Base-by-base conservation (phyloP, 2,888 invertebrate genomes). In the Eustalomyia histrio region DNA sequence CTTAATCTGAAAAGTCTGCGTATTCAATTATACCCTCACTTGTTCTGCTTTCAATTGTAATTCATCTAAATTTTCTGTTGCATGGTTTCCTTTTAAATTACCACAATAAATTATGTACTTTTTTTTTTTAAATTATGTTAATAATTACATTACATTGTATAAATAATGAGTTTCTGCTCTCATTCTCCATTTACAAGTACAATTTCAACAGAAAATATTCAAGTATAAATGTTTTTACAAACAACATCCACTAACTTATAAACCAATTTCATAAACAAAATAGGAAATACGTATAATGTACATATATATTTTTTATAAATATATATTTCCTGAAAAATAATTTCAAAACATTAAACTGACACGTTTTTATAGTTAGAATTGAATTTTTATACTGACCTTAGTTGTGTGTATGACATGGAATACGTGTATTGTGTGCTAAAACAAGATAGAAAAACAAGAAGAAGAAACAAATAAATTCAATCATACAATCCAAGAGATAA, bases 61-160 rank as follows among this genome's bases (percentile, higher is more conserved):
- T 47, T 47, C 14, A 47, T 47, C 43, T 47, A n/a, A 43, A 47
- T n/a, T n/a, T 47, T 10, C 43, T 47, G 43, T 47, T 47, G 43
- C 12, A 35, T 35, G 35, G 2, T 35, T 35, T 24, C 7, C 3
- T 29, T 29, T 29, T 29, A 29, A 29, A 29, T 29, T 29, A 29
- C 29, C 29, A 29, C 12, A 14, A 29, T 29, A 29, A 29, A 29
- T 29, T 29, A 6, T 29, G 29, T 29, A 29, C 7, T 29, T 29
- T 29, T 29, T 29, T 6, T 6, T 29, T 29, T 29, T 6, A 6
- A 29, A 29, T 29, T 6, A 29, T 29, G 29, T 6, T 29, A 29
- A 63, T 63, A 68, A 69, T 76, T 63, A 53, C 63, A 76, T 75
- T 47, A 68, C n/a, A 47, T 68, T 68, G 55, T 47, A 47, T 55